phyloP scores from a whole-genome alignment of 2,888 invertebrate species.

The Agrilus mali region DNA sequence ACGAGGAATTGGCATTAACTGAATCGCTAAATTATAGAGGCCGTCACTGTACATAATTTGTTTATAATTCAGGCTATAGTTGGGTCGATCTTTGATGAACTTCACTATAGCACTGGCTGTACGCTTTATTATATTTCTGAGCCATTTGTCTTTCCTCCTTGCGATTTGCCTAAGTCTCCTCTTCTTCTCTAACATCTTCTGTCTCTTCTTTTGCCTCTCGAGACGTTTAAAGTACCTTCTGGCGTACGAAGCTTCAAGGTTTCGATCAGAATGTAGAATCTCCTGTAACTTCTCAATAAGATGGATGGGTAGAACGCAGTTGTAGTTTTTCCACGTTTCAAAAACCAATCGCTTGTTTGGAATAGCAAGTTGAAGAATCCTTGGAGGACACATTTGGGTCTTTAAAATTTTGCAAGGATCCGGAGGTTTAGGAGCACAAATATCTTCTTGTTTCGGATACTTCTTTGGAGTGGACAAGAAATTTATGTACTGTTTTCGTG shows the following conservation, averaged over 20 bases:
- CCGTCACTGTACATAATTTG: slow-evolving; percentile 22
- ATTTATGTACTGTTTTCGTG: slow-evolving; percentile 21
- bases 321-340: slow-evolving; percentile 22
- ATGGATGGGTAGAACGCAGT: slow-evolving; percentile 18
- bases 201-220: slow-evolving; percentile 14
- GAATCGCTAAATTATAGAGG: slow-evolving; percentile 8
- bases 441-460: slow-evolving; percentile 1
- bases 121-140: slow-evolving; percentile 11
- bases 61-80: slow-evolving; percentile 22
- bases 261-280: slow-evolving; percentile 23
- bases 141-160: slow-evolving; percentile 11
- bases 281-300: slow-evolving; percentile 21
- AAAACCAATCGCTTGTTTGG: slow-evolving; percentile 23
- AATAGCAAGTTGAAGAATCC: slow-evolving; percentile 22
- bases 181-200: slow-evolving; percentile 9
- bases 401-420: neutral
- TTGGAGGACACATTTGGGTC: slow-evolving; percentile 22
- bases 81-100: slow-evolving; percentile 20
- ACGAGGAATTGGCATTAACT: slow-evolving; percentile 15
- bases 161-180: slow-evolving; percentile 12
- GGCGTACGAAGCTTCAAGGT: slow-evolving; percentile 24
- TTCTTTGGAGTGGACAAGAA: slow-evolving; percentile 18
- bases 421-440: neutral
- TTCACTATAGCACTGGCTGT: slow-evolving; percentile 15
- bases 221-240: slow-evolving; percentile 24